Percentiles rank a stretch among this genome's conserved stretches.
Evolutionary conservation across 2,113 vertebrate genomes (phyloP).

Genomic region (Castor canadensis): DNA sequence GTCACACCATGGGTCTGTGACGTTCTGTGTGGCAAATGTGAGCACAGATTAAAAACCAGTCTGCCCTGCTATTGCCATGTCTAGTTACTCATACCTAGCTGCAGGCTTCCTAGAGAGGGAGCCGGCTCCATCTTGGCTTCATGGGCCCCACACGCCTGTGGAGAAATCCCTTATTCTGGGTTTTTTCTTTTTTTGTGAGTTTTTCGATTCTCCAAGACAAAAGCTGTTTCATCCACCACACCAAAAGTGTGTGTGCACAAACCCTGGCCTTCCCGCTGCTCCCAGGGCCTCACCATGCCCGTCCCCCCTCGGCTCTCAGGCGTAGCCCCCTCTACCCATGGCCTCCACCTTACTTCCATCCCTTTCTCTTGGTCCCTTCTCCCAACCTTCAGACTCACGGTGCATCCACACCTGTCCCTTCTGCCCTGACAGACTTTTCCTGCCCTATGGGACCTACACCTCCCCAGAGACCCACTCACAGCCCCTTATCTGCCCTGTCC

Average conservation of each 20-base stretch:
- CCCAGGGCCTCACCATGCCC: rapidly evolving
- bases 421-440: neutral
- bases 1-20: neutral
- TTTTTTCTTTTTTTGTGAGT: neutral
- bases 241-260: neutral
- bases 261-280: rapidly evolving
- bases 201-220: no score
- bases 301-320: neutral
- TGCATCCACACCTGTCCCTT: neutral
- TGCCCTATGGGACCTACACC: neutral
- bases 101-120: neutral
- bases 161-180: neutral
- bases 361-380: neutral
- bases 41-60: neutral
- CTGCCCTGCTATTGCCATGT: neutral
- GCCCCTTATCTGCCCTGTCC: neutral
- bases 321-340: neutral
- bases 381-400: neutral
- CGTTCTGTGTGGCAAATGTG: neutral
- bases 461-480: rapidly evolving
- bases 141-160: neutral
- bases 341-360: rapidly evolving
- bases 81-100: neutral
- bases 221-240: neutral
- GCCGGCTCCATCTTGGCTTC: neutral